phyloP scores from a whole-genome alignment of 2,113 vertebrate genomes.

The Syrmaticus mikado region DNA sequence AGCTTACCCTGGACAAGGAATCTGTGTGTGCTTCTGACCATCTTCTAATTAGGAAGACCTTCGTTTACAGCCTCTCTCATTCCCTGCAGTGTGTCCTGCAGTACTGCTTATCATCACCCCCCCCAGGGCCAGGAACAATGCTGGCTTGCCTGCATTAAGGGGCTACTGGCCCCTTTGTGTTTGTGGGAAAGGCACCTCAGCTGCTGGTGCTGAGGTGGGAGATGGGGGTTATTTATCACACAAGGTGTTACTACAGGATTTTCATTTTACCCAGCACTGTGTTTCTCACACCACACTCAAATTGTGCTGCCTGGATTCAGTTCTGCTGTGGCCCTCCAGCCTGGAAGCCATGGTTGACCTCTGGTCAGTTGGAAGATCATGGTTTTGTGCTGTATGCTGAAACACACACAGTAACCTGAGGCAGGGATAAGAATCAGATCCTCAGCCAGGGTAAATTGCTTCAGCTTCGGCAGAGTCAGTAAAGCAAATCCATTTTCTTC shows the following conservation, averaged over 20 bases:
- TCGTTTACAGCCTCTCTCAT: neutral
- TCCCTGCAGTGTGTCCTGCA: slow-evolving; percentile 20
- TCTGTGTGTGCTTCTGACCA: neutral
- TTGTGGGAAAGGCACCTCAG: neutral
- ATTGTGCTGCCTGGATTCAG: fast-evolving
- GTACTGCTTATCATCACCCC: neutral
- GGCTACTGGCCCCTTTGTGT: neutral
- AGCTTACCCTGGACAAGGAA: neutral
- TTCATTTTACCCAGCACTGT: neutral
- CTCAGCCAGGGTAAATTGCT: slow-evolving; percentile 9
- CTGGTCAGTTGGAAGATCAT: neutral
- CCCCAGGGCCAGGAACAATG: neutral
- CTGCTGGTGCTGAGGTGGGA: neutral
- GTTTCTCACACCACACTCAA: neutral
- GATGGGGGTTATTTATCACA: neutral
- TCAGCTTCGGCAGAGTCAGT: slow-evolving; percentile 5
- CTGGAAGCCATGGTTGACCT: neutral
- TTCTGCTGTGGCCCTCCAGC: neutral
- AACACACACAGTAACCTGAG: neutral
- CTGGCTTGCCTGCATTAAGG: neutral
- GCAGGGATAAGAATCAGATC: neutral
- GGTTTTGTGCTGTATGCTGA: neutral
- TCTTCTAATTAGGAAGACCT: slow-evolving; percentile 45
- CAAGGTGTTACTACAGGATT: neutral
- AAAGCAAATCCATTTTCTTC: slow-evolving; percentile 58